phyloP scores from a whole-genome alignment of 2,888 invertebrate genomes.

The Melanchra persicariae region DNA sequence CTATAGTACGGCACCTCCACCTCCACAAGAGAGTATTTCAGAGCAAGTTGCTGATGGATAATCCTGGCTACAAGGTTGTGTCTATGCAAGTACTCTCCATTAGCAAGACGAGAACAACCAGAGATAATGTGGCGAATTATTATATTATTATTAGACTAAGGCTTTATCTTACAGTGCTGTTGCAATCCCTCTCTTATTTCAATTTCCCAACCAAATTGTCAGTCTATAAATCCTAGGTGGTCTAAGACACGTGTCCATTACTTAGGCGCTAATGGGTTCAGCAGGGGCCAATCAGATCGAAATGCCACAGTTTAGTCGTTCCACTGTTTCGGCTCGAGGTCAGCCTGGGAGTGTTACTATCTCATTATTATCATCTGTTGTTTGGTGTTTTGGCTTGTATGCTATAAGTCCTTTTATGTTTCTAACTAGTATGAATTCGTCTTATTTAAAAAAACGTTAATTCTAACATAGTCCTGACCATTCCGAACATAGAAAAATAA shows the following conservation, averaged over 20 bases:
- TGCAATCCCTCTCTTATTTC: constrained; percentile 21
- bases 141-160: no score
- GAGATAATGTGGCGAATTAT: no score
- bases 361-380: constrained; percentile 25
- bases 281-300: constrained; percentile 27
- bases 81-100: no score
- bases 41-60: no score
- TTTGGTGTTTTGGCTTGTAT: neutral
- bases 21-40: no score
- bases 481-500: no score
- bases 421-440: no score
- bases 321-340: constrained; percentile 38
- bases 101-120: no score
- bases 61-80: no score
- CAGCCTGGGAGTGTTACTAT: constrained; percentile 20
- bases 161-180: neutral
- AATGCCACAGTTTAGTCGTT: constrained; percentile 43
- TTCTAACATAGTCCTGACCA: no score
- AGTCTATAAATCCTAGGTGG: constrained; percentile 44
- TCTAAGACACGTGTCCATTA: constrained; percentile 34
- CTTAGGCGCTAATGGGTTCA: constrained; percentile 35
- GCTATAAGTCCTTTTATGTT: neutral
- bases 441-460: no score
- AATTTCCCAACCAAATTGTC: constrained; percentile 24
- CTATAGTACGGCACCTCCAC: no score